Evolutionary conservation across 2,797 vertebrate genomes (phyloP).

Genomic region (Lithobates sylvaticus): DNA sequence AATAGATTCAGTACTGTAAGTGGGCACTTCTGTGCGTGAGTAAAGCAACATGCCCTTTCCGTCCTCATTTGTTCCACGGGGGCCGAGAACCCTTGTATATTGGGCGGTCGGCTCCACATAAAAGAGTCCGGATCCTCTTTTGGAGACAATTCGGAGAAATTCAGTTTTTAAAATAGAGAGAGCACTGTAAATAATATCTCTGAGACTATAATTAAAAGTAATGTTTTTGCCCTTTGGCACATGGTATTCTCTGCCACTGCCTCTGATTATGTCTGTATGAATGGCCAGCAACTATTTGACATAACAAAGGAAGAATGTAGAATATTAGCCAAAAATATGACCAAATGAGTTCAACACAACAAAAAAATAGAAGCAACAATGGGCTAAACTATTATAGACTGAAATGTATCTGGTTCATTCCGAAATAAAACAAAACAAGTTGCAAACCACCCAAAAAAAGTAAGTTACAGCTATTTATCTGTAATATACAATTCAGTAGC

Average conservation of each 20-base stretch:
- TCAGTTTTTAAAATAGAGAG: constrained; percentile 7
- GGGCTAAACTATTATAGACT: neutral
- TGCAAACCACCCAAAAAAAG: too few species aligned
- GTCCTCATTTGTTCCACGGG: constrained; percentile 52
- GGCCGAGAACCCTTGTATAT: constrained; percentile 17
- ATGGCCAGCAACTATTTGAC: constrained; percentile 32
- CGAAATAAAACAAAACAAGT: too few species aligned
- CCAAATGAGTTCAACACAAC: neutral
- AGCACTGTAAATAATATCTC: constrained; percentile 39
- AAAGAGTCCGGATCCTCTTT: neutral
- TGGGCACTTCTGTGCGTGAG: constrained; percentile 41
- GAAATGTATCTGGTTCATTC: neutral
- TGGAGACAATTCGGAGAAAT: neutral
- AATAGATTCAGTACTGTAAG: constrained; percentile 73
- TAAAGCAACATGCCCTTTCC: constrained; percentile 52
- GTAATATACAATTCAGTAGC: too few species aligned
- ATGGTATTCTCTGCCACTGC: neutral
- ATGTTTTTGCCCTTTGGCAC: constrained; percentile 33
- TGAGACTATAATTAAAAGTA: constrained; percentile 7
- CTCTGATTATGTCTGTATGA: constrained; percentile 30
- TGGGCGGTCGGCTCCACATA: constrained; percentile 4
- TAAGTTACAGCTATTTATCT: too few species aligned
- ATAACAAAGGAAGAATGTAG: constrained; percentile 31
- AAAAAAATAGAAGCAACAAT: neutral
- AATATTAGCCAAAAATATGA: constrained; percentile 34